Percentiles rank a stretch among this genome's conserved stretches.
These are phyloP conservation scores for Aphelenchoides avenae DNA, from an alignment of 1,140 invertebrate genomes.

Conservation along the genomic window DNA sequence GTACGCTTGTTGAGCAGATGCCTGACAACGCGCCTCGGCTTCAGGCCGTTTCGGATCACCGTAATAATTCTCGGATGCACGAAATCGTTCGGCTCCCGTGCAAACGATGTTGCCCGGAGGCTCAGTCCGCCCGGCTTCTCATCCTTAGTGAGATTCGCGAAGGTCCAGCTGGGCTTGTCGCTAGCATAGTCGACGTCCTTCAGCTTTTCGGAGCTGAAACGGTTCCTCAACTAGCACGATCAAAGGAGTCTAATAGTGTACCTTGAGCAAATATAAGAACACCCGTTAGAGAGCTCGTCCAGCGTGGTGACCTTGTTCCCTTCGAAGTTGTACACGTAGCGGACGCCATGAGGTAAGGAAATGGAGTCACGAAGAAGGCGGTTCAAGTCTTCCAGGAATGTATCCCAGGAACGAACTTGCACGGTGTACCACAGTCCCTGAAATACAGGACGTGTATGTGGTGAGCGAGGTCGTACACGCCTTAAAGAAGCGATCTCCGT, in stretches of 20 bases:
- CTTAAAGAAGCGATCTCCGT: conserved; percentile 88
- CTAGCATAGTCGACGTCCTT: conserved; percentile 76
- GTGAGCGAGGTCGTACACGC: conserved; percentile 56
- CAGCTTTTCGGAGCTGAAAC: conserved; percentile 80
- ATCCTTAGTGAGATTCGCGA: conserved; percentile 29
- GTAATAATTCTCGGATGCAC: conserved; percentile 85
- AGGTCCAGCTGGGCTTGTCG: conserved; percentile 57
- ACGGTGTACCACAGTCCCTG: conserved; percentile 70
- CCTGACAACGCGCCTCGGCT: conserved; percentile 82
- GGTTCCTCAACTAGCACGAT: background rate
- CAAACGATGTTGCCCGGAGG: conserved; percentile 11
- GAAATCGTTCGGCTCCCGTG: conserved; percentile 50
- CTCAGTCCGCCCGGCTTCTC: too few species aligned
- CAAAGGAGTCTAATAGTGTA: background rate
- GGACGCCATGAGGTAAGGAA: conserved; percentile 76
- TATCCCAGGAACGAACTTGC: conserved; percentile 81
- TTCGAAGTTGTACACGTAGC: conserved; percentile 79
- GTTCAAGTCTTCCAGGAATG: conserved; percentile 82
- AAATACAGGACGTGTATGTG: conserved; percentile 6
- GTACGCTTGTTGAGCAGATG: conserved; percentile 88
- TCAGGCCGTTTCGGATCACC: conserved; percentile 82
- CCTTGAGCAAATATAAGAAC: conserved; percentile 10
- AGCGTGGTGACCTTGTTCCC: conserved; percentile 70
- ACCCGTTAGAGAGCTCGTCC: conserved; percentile 34
- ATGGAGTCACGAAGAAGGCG: conserved; percentile 72